Evolutionary conservation across 2,797 vertebrate genomes (phyloP), one percentile per base, ranked within the genome.

Genomic region (Pseudochirops corinnae): DNA sequence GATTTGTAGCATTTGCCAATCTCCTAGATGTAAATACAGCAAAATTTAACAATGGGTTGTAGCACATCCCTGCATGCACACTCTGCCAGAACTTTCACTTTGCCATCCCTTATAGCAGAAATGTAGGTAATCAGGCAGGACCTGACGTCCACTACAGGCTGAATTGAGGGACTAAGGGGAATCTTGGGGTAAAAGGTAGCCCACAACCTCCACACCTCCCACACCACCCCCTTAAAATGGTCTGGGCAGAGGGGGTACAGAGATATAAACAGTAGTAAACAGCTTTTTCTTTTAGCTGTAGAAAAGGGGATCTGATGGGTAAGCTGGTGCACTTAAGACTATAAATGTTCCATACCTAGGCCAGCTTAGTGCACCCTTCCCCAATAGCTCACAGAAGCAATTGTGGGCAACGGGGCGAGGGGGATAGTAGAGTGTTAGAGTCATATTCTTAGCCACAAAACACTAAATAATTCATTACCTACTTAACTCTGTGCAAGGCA

Each of bases 351-450:
- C 21, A 82, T 3, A 82, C 7, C 39, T 5, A 87, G n/a, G 6
- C 18, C n/a, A 39, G 67, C 67, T 46, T 46, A 82, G 39, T 82
- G n/a, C 6, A 39, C 7, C 67, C 67, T 46, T 39, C 21, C n/a
- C 67, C n/a, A 74, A 12, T 24, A 82, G 18, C 31, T 82, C n/a
- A 21, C n/a, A 46, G n/a, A 82, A 82, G 21, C 67, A 82, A 46
- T 18, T 3, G 18, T 3, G 18, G n/a, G n/a, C 4, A 16, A 2
- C 7, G 39, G 3, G 39, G 18, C 1, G 2, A 16, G 16, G n/a
- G 5, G 57, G 28, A 28, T 28, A 74, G 16, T 74, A 33, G 16
- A n/a, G 62, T 87, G 39, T 87, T 87, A 87, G 74, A 87, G 26
- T 87, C 31, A 82, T 10, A 82, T 46, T 87, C 21, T 87, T 39